Evolutionary conservation across 1,140 invertebrate species (phyloP), one percentile per base, ranked within the genome.

Genomic region (Musca domestica): DNA sequence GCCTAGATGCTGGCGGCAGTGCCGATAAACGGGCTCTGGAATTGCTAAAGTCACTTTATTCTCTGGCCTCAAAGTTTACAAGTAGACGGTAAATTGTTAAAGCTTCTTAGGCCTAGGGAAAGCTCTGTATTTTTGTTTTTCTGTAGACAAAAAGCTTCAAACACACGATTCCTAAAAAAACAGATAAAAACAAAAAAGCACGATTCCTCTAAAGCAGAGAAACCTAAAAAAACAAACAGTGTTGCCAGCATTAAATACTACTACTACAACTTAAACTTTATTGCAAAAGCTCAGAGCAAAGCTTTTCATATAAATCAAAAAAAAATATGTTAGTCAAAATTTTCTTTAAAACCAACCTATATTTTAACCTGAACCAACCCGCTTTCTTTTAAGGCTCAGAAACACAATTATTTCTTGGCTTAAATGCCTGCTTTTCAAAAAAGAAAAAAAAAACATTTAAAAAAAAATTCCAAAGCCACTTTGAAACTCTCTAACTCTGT

Each of bases 21-120:
- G 89, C 91, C 12, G 92, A 93, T 75, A 87, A 86, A 3, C 86
- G 92, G 78, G 92, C 92, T 2, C 83, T 94, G 68, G 91, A 93
- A 81, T 83, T 94, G 71, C 85, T 94, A 72, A 89, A 91, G 82
- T 92, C 92, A 68, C 84, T 94, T 64, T 94, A 93, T 82, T 88
- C 89, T 66, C 88, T 94, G 76, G 92, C 92, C 52, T 90, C 92
- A 14, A 89, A 89, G 83, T 93, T 81, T 54, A 79, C 76, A 68
- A 80, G 79, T 72, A 77, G 76, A 73, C 77, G 80, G 73, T 81
- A 78, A 73, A 41, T 2, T 41, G 34, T 12, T 7, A 9, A 69
- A 63, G 64, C 47, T 67, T 9, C 23, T 27, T 20, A 27, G 6
- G 12, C 15, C 14, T 52, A 17, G n/a, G n/a, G 9, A 14, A 27